A percentile compares a stretch with the other conserved stretches of the same genome.
phyloP scores from a whole-genome alignment of 2,113 vertebrate genomes.

The Corythoichthys intestinalis region DNA sequence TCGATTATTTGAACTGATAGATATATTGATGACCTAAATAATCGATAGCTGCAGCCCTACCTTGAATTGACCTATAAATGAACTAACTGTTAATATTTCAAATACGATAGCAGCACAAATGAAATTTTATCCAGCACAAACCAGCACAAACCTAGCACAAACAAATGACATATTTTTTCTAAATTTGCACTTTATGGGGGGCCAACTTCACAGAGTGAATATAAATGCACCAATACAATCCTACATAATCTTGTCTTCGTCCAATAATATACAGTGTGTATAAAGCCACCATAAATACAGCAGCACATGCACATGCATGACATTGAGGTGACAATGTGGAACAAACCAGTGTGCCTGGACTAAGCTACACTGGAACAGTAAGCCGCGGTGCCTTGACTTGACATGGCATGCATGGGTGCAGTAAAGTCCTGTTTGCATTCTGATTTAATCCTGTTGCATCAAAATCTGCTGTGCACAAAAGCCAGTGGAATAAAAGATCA shows the following conservation, averaged over 20 bases:
- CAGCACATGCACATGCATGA: slow-evolving; percentile 8
- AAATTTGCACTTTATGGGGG: too few species aligned
- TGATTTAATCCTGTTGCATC: not conserved
- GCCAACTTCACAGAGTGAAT: too few species aligned
- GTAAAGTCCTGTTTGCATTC: slow-evolving; percentile 14
- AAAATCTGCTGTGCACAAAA: not conserved
- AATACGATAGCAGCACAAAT: too few species aligned
- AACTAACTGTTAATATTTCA: too few species aligned
- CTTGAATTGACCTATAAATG: too few species aligned
- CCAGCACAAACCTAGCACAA: too few species aligned
- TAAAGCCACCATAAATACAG: slow-evolving; percentile 16
- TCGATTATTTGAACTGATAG: too few species aligned
- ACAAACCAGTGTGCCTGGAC: slow-evolving; percentile 8
- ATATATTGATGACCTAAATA: too few species aligned
- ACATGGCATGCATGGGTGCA: not conserved
- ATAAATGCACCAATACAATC: not conserved
- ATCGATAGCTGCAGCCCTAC: too few species aligned
- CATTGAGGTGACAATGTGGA: slow-evolving; percentile 21
- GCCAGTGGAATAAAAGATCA: not conserved
- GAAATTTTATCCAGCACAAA: too few species aligned
- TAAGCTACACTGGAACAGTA: slow-evolving; percentile 7
- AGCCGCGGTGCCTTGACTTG: not conserved
- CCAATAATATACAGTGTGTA: not conserved
- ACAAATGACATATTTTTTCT: too few species aligned
- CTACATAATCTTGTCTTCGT: slow-evolving; percentile 5